Conservation (phyloP, 2,888 invertebrate species). For the Timema podura region DNA sequence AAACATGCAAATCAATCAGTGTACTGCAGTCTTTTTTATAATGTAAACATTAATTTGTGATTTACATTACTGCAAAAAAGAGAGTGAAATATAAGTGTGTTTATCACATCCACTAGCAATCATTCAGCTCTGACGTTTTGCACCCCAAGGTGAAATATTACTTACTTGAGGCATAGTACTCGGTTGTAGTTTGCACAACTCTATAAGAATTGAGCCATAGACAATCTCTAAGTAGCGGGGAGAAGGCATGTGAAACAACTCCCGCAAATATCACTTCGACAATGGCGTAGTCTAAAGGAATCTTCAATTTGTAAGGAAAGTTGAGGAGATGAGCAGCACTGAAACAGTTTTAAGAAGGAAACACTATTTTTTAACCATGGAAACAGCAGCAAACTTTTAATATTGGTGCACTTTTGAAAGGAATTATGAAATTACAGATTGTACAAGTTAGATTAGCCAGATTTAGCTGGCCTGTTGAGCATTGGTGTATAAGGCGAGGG, state of each 20-base stretch:
- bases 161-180: slow-evolving; percentile 89
- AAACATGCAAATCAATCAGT: too few relatives aligned
- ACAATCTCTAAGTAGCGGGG: slow-evolving; percentile 87
- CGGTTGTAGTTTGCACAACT: slow-evolving; percentile 94
- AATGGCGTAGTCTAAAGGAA: slow-evolving; percentile 96
- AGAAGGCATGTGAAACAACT: slow-evolving; percentile 87
- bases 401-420: not conserved
- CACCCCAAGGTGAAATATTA: not conserved
- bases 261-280: slow-evolving; percentile 92
- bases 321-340: slow-evolving; percentile 85
- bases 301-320: slow-evolving; percentile 89
- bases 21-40: too few relatives aligned
- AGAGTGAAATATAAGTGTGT: too few relatives aligned
- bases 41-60: too few relatives aligned
- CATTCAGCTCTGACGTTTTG: too few relatives aligned
- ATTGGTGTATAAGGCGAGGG: too few relatives aligned
- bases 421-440: not conserved
- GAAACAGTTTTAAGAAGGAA: slow-evolving; percentile 32
- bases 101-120: too few relatives aligned
- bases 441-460: not conserved
- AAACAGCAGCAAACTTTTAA: slow-evolving; percentile 5
- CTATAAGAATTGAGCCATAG: slow-evolving; percentile 93
- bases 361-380: slow-evolving; percentile 14
- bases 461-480: too few relatives aligned
- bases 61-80: too few relatives aligned